These are phyloP conservation scores for Ennomos quercinarius DNA, from an alignment of 2,888 invertebrate species.

Conservation along the genomic window DNA sequence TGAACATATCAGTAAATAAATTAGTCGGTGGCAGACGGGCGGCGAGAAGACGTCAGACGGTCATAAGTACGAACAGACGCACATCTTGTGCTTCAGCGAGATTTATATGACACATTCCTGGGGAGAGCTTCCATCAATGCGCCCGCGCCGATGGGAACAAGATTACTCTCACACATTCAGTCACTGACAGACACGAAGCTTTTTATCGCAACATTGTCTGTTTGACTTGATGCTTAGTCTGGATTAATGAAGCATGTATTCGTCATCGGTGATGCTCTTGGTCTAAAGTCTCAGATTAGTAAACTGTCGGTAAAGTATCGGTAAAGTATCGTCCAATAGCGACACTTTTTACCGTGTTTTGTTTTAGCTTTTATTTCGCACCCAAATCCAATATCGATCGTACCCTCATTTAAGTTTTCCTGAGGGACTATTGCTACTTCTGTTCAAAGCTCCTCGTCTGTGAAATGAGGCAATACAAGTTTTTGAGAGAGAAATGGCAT, in stretches of 20 bases:
- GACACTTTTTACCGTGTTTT: background rate
- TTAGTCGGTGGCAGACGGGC: conserved; percentile 44
- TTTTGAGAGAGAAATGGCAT: conserved; percentile 39
- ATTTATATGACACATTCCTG: conserved; percentile 81
- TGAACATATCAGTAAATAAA: conserved; percentile 47
- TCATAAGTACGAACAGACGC: conserved; percentile 18
- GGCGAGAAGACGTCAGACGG: conserved; percentile 37
- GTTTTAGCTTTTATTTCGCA: conserved; percentile 9
- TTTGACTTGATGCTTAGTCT: conserved; percentile 33
- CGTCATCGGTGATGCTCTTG: conserved; percentile 31
- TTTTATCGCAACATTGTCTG: conserved; percentile 58
- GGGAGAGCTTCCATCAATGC: conserved; percentile 57
- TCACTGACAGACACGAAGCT: conserved; percentile 66
- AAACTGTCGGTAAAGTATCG: too few relatives aligned
- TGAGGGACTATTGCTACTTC: conserved; percentile 21
- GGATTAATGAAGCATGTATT: conserved; percentile 24
- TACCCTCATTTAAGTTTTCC: conserved; percentile 26
- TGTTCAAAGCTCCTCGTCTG: conserved; percentile 33
- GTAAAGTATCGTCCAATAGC: too few relatives aligned
- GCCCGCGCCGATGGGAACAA: conserved; percentile 65
- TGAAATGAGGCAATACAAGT: conserved; percentile 39
- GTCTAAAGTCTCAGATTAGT: conserved; percentile 3
- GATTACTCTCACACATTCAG: conserved; percentile 68
- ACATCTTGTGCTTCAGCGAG: conserved; percentile 38
- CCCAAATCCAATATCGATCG: conserved; percentile 20